A percentile compares a stretch with the other conserved stretches of the same genome.
Evolutionary conservation across 2,113 vertebrate species (phyloP).

Genomic region (Perca flavescens): DNA sequence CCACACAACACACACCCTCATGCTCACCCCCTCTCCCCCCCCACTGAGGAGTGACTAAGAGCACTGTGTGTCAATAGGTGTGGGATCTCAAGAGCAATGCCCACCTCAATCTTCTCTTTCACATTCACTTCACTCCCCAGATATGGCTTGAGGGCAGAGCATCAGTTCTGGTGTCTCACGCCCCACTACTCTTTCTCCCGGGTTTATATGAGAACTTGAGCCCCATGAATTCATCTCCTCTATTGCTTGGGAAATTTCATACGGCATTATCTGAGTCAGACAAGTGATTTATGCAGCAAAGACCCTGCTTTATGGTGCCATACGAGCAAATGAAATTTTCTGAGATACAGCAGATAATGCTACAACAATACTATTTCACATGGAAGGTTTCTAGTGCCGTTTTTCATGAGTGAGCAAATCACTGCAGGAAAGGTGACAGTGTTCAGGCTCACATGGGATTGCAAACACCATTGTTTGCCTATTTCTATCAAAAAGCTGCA

Average conservation of each 20-base stretch:
- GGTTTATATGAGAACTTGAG: conserved; percentile 47
- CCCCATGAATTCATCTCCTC: conserved; percentile 56
- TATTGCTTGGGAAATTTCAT: conserved; percentile 52
- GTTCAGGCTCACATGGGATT: conserved; percentile 11
- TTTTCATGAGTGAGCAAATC: conserved; percentile 22
- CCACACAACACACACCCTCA: not conserved
- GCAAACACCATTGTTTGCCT: conserved; percentile 2
- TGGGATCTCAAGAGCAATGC: conserved; percentile 25
- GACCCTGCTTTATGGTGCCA: conserved; percentile 50
- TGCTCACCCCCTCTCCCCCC: not conserved
- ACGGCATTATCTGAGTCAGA: conserved; percentile 51
- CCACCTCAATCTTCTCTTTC: conserved; percentile 60
- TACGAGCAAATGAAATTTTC: conserved; percentile 30
- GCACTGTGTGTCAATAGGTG: conserved; percentile 24
- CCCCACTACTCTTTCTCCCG: conserved; percentile 51
- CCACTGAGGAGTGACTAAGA: conserved; percentile 10
- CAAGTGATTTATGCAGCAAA: conserved; percentile 45
- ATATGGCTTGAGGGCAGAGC: conserved; percentile 49
- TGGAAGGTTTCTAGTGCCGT: not conserved
- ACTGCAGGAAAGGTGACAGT: conserved; percentile 7
- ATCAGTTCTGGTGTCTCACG: conserved; percentile 64
- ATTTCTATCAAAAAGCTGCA: conserved; percentile 6
- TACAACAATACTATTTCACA: conserved; percentile 10
- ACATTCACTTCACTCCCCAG: conserved; percentile 53
- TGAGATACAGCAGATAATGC: conserved; percentile 29